Percentiles rank a stretch among this genome's conserved stretches.
These are phyloP conservation scores for Leptocoma aspasia DNA, from an alignment of 2,113 vertebrate species.

Conservation along the genomic window DNA sequence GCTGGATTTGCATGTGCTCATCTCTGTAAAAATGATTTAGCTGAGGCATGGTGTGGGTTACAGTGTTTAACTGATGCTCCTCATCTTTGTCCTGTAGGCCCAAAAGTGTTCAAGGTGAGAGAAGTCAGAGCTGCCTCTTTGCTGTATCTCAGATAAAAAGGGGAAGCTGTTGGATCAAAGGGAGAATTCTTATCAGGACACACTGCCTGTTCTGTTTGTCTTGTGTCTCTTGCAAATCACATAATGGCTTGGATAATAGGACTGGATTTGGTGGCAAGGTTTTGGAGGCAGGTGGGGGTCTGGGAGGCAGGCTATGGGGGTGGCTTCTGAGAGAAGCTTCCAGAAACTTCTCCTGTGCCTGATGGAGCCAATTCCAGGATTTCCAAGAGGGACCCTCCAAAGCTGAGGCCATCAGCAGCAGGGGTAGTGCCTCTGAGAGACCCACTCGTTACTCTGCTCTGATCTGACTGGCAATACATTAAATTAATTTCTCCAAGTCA, in stretches of 20 bases:
- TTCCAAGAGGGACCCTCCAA: background rate
- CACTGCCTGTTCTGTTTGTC: background rate
- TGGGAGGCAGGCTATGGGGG: no score
- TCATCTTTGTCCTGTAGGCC: background rate
- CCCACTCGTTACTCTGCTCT: background rate
- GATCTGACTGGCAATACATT: background rate
- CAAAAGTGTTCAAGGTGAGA: background rate
- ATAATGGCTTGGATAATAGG: background rate
- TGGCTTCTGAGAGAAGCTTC: background rate
- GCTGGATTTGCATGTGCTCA: background rate
- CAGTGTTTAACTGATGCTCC: background rate
- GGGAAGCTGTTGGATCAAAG: background rate
- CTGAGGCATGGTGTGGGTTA: background rate
- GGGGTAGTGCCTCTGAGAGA: background rate
- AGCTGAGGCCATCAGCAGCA: background rate
- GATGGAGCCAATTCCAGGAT: rapidly evolving
- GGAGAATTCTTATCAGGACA: background rate
- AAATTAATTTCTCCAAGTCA: background rate
- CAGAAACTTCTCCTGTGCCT: background rate
- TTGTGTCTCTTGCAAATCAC: background rate
- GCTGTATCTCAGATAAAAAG: background rate
- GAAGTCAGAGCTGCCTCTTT: background rate
- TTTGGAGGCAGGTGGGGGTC: background rate
- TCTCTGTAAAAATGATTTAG: background rate
- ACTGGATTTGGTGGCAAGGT: background rate